Evolutionary conservation across 2,888 invertebrate genomes (phyloP), one percentile per base, ranked within the genome.

Genomic region (Tenthredo scrophulariae): DNA sequence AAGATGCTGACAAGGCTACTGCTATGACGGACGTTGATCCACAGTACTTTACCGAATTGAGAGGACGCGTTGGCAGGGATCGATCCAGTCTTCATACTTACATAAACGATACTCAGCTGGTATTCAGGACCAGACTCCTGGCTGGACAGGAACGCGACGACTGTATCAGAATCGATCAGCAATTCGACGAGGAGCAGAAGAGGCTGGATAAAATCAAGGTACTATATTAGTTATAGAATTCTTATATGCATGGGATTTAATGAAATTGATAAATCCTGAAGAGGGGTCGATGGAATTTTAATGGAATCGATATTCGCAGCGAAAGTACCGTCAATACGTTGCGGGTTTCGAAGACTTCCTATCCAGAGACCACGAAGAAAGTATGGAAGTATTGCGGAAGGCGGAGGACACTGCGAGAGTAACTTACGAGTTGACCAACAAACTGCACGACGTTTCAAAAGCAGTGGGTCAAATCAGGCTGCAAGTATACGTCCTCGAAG

Each of bases 21-120:
- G 95, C 95, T 1, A 95, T 96, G 79, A 94, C 95, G 22, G 96
- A 96, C 91, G 94, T 96, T 62, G 96, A 96, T 90, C 95, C 96
- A 0, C 94, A 95, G 87, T 96, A 96, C 91, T 96, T 95, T 90
- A 94, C 94, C 0, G 94, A 95, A 58, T 94, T 96, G 54, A 95
- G 95, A 91, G 96, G 96, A 9, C 94, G 96, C 50, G 95, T 96
- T 0, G 93, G 95, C 40, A 93, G 94, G 80, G 94, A 95, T 88
- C 95, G 94, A 87, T 95, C 96, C 87, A 95, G 95, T 86, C 94
- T 95, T 79, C 94, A 94, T 87, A 94, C 95, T 10, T 96, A 96
- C 89, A 91, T 96, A 4, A 93, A 93, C 50, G 94, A 95, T 85
- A 94, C 94, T 84, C 93, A 95, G 43, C 89, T 91, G n/a, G 94